Percentiles rank a stretch among this genome's conserved stretches.
Evolutionary conservation across 2,888 invertebrate species (phyloP).

Genomic region (Melitaea athalia): DNA sequence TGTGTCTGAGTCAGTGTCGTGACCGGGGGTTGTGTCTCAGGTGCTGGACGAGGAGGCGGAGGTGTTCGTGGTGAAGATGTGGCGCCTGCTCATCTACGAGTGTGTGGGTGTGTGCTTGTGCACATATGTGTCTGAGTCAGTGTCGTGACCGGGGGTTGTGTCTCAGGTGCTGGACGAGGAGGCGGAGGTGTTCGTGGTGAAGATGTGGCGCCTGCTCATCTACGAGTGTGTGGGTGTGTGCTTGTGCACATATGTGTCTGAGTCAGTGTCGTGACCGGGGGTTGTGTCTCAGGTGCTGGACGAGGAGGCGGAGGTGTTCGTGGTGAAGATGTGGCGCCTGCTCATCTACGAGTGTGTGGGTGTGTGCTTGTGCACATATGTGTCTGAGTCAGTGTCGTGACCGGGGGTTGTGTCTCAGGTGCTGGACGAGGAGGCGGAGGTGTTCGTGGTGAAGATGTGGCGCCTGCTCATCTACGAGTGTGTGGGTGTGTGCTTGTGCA

Average conservation of each 20-base stretch:
- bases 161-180: slow-evolving; percentile 94
- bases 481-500: too few relatives aligned
- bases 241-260: too few relatives aligned
- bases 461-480: slow-evolving; percentile 98
- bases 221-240: too few relatives aligned
- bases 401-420: slow-evolving; percentile 55
- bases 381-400: too few relatives aligned
- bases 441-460: slow-evolving; percentile 99
- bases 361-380: too few relatives aligned
- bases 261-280: too few relatives aligned
- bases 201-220: slow-evolving; percentile 99
- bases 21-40: neutral
- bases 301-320: slow-evolving; percentile 99
- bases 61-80: slow-evolving; percentile 99
- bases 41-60: slow-evolving; percentile 99
- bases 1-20: too few relatives aligned
- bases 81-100: slow-evolving; percentile 99
- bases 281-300: slow-evolving; percentile 85
- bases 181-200: slow-evolving; percentile 99
- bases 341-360: slow-evolving; percentile 99
- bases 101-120: too few relatives aligned
- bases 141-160: neutral
- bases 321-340: slow-evolving; percentile 99
- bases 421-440: slow-evolving; percentile 99
- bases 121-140: too few relatives aligned